A percentile compares a stretch with the other conserved stretches of the same genome.
Conservation (phyloP, 2,797 vertebrate species). For the Tokudaia tokunoshimensis region DNA sequence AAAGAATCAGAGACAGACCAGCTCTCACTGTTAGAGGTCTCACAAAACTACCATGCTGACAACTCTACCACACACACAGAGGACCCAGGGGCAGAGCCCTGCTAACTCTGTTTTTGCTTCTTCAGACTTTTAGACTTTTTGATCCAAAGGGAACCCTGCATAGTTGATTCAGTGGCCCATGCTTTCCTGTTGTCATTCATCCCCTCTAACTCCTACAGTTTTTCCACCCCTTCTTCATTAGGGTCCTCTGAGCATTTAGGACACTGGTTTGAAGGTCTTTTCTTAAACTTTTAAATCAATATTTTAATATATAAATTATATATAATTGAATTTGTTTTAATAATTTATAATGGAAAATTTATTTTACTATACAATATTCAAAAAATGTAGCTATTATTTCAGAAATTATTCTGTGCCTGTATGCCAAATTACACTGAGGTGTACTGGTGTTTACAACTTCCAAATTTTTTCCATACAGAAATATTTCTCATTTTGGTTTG, state of each 20-base stretch:
- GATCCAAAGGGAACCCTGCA: neutral
- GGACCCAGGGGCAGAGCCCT: neutral
- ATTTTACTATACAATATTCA: neutral
- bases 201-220: neutral
- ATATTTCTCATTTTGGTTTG: conserved; percentile 2
- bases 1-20: neutral
- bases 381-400: neutral
- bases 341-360: neutral
- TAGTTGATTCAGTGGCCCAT: neutral
- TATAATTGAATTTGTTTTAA: neutral
- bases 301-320: neutral
- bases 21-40: neutral
- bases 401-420: neutral
- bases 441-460: neutral
- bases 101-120: too few relatives aligned
- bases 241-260: neutral
- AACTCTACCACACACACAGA: neutral
- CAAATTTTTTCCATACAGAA: conserved; percentile 27
- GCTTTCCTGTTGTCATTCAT: neutral
- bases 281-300: neutral
- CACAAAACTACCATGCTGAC: neutral
- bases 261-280: neutral
- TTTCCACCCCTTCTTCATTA: neutral
- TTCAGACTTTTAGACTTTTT: too few relatives aligned
- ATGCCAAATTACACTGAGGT: neutral